Evolutionary conservation across 2,113 vertebrate genomes (phyloP), one percentile per base, ranked within the genome.

Genomic region (Erythrocebus patas): DNA sequence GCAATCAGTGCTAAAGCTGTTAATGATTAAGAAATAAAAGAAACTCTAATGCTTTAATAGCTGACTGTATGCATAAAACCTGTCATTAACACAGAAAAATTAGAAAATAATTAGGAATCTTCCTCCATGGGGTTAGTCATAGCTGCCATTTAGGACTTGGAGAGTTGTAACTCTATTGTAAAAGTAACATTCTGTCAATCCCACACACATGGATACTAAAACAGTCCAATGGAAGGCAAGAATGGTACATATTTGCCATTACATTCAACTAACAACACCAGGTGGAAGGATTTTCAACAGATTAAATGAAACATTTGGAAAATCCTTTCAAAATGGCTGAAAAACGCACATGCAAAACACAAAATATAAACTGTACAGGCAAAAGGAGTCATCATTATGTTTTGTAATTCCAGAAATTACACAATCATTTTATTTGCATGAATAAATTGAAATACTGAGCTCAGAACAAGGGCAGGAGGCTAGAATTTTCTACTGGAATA

Each of bases 11-110:
- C 70, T 90, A 85, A 98, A 97, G 92, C 83, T 98, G 96, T 91
- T 97, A 97, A 97, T 96, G 52, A 97, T 98, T 98, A 98, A 94
- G 93, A 97, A 98, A 98, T 97, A 93, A 98, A 98, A 98, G 98
- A 97, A 94, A 92, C 89, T 84, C 96, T 98, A 97, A 97, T 96
- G 95, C 93, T 96, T 97, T 98, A 98, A 98, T 97, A 97, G 96
- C 86, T 75, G 86, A 95, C 87, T 59, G 5, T 82, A 96, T 40
- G 64, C 86, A 85, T 87, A 91, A 98, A 97, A 95, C 93, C 95
- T 97, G 86, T 89, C 95, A 95, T 89, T 95, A 88, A 97, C 75
- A 92, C 38, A 87, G 68, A 97, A 95, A 97, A 89, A 72, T 90
- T 57, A 85, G 73, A 68, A 97, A 96, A 93, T 91, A 93, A 89